phyloP scores from a whole-genome alignment of 2,888 invertebrate genomes.

The Palloptera scutellata region DNA sequence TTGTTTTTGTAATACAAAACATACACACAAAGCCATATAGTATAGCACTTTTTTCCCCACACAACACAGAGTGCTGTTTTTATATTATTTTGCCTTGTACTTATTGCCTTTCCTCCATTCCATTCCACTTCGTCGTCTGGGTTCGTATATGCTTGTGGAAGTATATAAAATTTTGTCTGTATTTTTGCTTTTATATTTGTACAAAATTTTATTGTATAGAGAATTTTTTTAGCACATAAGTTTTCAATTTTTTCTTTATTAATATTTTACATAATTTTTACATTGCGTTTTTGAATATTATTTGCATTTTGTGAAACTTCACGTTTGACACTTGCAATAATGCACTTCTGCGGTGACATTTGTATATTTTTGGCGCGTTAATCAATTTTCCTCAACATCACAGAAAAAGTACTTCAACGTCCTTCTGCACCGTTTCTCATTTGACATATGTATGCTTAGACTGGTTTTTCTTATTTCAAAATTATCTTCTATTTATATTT shows the following conservation, averaged over 20 bases:
- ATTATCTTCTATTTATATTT: constrained; percentile 30
- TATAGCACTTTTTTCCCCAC: no score
- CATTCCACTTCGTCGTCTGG: background rate
- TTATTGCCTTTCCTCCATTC: background rate
- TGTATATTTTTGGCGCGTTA: constrained; percentile 32
- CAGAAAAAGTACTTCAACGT: constrained; percentile 22
- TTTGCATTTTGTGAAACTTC: background rate
- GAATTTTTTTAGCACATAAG: background rate
- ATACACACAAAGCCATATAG: no score
- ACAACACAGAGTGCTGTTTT: background rate
- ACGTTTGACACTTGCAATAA: constrained; percentile 31
- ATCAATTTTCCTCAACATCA: constrained; percentile 33
- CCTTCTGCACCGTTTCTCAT: constrained; percentile 31
- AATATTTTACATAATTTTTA: background rate
- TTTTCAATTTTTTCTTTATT: background rate
- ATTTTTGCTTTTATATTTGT: constrained; percentile 12
- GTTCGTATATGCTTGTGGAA: constrained; percentile 5
- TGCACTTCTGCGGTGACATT: constrained; percentile 30
- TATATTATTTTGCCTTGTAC: background rate
- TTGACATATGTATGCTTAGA: constrained; percentile 26
- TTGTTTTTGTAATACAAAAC: no score
- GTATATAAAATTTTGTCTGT: constrained; percentile 17
- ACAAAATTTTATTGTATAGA: background rate
- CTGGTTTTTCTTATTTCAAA: constrained; percentile 32
- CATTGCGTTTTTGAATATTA: background rate